Evolutionary conservation across 2,888 invertebrate species (phyloP).

Genomic region (Lepidocyrtinus sp.): DNA sequence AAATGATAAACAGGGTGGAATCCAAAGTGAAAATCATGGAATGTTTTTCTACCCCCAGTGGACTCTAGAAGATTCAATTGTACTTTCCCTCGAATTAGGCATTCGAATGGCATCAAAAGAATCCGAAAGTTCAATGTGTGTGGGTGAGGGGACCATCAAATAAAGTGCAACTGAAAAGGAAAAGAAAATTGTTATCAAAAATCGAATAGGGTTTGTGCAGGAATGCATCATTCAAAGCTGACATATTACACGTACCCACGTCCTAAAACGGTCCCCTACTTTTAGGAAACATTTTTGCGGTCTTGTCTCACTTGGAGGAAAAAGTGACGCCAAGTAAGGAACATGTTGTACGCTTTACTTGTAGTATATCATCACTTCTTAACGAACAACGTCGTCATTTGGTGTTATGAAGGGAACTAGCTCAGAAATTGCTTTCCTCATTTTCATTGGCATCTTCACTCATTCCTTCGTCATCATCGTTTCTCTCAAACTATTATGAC

Average conservation of each 20-base stretch:
- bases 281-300: not conserved
- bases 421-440: not conserved
- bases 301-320: not conserved
- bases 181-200: not conserved
- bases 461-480: not conserved
- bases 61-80: not conserved
- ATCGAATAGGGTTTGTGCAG: not conserved
- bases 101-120: not conserved
- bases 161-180: not conserved
- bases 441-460: not conserved
- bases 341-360: no score
- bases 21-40: conserved; percentile 9
- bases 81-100: not conserved
- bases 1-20: conserved; percentile 36
- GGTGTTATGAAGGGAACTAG: no score
- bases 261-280: not conserved
- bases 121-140: not conserved
- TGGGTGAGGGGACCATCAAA: not conserved
- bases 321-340: no score
- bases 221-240: conserved; percentile 23
- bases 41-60: not conserved
- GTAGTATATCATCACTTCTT: no score
- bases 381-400: not conserved
- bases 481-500: not conserved
- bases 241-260: conserved; percentile 19